Base-by-base conservation (phyloP, 2,113 vertebrate genomes). In the Dinomys branickii region DNA sequence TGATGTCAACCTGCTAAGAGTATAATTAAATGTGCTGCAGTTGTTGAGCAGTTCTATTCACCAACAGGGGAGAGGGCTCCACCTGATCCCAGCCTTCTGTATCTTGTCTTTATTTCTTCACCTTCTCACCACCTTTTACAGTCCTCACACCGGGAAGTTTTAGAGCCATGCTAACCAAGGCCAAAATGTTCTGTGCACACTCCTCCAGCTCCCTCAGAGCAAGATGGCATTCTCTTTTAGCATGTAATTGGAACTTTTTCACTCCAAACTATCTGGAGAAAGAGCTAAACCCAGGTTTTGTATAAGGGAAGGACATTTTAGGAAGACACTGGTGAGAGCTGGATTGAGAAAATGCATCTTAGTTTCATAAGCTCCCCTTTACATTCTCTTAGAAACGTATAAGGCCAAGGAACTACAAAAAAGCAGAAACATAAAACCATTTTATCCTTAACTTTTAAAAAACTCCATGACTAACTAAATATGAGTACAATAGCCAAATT, bases 351-450 rank as follows among this genome's bases (percentile, higher is more conserved):
- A 78, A 96, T 11, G 0, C 35, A 77, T 41, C 59, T 81, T 65
- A 20, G 20, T 92, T 92, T 95, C 80, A 65, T 35, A 92, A 65
- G 9, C 58, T 82, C 44, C 50, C 50, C 94, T 96, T 90, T 77
- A 78, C n/a, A 96, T 26, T 54, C 91, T 63, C 38, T 4, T 73
- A 95, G 58, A 54, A 88, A 12, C 41, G 94, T 69, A 38, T 73
- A 33, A 97, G 94, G 54, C 30, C 5, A 78, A 94, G 0, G 44
- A 73, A 41, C 44, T n/a, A 91, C 4, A 96, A 50, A 81, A 97
- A 92, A 96, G 14, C 1, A 86, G 89, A 85, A 90, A 4, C 20
- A 85, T 94, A 93, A 97, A 94, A 73, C 92, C 7, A 80, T 44
- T 56, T 16, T 81, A 77, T 58, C 7, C 22, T 80, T 52, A 0